Evolutionary conservation across 2,113 vertebrate species (phyloP), one percentile per base, ranked within the genome.

Genomic region (Macrotis lagotis): DNA sequence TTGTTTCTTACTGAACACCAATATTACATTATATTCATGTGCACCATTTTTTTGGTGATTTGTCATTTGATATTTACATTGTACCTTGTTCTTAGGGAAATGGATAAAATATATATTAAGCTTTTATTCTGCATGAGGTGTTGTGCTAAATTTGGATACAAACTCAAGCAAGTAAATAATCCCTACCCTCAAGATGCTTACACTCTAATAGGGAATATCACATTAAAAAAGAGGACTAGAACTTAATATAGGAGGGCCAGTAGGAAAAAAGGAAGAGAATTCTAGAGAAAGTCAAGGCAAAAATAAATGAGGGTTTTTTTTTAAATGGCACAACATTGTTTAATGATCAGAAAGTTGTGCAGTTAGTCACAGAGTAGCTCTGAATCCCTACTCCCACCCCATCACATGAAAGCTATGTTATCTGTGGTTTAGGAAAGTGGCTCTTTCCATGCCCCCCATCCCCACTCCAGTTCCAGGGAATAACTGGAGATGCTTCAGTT

Each of bases 301-400:
- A 66, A 66, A 66, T 66, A 12, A 66, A 31, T 66, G 12, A 95
- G 94, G 94, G 93, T 93, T 52, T 52, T 51, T 52, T 52, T 52
- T 25, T 9, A 89, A 88, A 90, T 88, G 94, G 97, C 92, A 97
- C 96, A 97, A 97, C 90, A 96, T 97, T 92, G 95, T 98, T 98
- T 98, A 98, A 98, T 97, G 96, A 96, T 97, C 93, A 96, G 94
- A 96, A 97, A 66, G 28, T 37, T 66, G 3, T 66, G 14, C 28
- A 95, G 89, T 96, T 93, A 94, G 92, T 95, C 96, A 96, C 90
- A 94, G 94, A 96, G 59, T 3, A 95, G 91, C 52, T 94, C 94
- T 94, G 92, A 53, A 37, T 88, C 52, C 91, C 95, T 47, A 66
- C n/a, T 92, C 90, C 91, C 89, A 96, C 92, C 31, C 94, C 48